These are phyloP conservation scores for Periophthalmus magnuspinnatus DNA, from an alignment of 2,797 vertebrate genomes.

Conservation along the genomic window DNA sequence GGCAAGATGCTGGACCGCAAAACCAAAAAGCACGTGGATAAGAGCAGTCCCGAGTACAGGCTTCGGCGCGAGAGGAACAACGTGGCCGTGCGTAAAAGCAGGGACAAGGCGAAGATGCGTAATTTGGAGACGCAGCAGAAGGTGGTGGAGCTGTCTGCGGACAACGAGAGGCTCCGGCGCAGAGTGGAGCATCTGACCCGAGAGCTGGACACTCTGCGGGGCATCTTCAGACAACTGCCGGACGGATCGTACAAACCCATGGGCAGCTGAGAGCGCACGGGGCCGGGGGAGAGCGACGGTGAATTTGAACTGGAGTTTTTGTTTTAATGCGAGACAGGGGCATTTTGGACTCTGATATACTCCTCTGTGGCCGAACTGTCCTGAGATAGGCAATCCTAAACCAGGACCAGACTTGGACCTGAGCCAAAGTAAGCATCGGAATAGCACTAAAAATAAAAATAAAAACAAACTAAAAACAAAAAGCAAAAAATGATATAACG, in stretches of 20 bases:
- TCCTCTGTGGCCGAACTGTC: conserved; percentile 47
- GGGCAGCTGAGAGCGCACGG: conserved; percentile 80
- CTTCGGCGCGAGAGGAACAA: conserved; percentile 96
- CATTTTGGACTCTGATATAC: background rate
- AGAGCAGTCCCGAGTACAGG: conserved; percentile 93
- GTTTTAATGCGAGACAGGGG: background rate
- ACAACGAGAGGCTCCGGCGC: conserved; percentile 94
- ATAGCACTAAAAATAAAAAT: background rate
- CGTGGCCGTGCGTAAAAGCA: conserved; percentile 95
- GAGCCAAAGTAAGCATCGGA: background rate
- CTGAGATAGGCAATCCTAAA: background rate
- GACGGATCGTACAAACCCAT: conserved; percentile 92
- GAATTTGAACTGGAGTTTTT: conserved; percentile 36
- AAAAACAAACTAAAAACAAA: no score
- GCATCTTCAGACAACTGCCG: conserved; percentile 94
- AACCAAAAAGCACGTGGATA: conserved; percentile 90
- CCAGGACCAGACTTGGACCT: background rate
- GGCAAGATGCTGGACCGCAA: conserved; percentile 83
- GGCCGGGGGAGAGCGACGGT: background rate
- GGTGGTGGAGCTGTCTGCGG: conserved; percentile 89
- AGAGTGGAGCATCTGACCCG: conserved; percentile 93
- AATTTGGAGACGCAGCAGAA: conserved; percentile 97
- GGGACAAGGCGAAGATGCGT: conserved; percentile 97
- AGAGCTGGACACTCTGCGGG: conserved; percentile 93
- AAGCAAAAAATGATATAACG: no score